Base-by-base conservation (phyloP, 2,888 invertebrate genomes). In the Perizoma flavofasciatum region DNA sequence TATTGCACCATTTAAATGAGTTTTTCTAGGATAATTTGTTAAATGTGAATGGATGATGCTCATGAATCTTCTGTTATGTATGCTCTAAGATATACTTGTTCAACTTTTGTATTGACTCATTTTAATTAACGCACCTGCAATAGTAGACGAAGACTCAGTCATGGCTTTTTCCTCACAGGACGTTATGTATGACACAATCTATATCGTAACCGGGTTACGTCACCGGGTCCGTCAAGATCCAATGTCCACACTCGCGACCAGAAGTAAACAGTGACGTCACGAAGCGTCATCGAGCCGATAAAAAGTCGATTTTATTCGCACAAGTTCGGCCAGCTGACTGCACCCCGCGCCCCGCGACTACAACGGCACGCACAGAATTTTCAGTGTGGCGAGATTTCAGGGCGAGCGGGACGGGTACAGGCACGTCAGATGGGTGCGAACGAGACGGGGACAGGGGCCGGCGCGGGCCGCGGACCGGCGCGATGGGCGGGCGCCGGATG, bases 401-500 rank as follows among this genome's bases (percentile, higher is more conserved):
- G 75, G 79, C 41, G 79, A 83, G 65, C 55, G 81, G 72, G 86
- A 85, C 64, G 71, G 79, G 58, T 64, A 57, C 69, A 72, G 67
- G 44, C 5, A 40, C 22, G 6, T 5, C 7, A 1, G 6, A 49
- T 7, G 59, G 3, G 83, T 59, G 77, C 59, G 83, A 89, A 74
- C 45, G 85, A 75, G 89, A 85, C 70, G 72, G 71, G 54, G 63
- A 71, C 81, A 84, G 69, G 72, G 72, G 74, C 72, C 80, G 74
- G 76, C 75, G 76, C 76, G 78, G 67, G 55, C 53, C 75, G 74
- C 75, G 68, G 70, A 70, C 69, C 81, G 81, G 82, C 88, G 85
- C 88, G 85, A 90, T 92, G 92, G 93, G 91, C 89, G 90, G 89
- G 88, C 81, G 80, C 81, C 83, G 83, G 93, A 94, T 94, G 94